A percentile compares a stretch with the other conserved stretches of the same genome.
Conservation (phyloP, 2,113 vertebrate genomes). For the Petaurus breviceps region DNA sequence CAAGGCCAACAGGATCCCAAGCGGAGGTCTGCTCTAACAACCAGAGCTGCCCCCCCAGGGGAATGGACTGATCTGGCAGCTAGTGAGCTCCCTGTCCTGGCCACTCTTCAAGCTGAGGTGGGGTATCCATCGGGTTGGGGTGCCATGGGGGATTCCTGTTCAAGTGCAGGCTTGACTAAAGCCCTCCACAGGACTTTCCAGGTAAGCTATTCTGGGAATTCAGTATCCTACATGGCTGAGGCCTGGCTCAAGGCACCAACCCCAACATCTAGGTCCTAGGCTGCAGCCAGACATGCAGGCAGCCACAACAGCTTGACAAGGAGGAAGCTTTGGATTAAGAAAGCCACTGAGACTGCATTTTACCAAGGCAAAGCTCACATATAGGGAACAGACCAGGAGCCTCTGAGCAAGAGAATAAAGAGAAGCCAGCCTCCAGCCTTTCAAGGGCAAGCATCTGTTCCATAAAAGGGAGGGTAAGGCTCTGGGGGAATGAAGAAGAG, state of each 20-base stretch:
- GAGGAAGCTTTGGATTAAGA: no score
- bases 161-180: no score
- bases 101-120: neutral
- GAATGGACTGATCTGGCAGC: neutral
- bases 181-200: no score
- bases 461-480: neutral
- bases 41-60: neutral
- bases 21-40: neutral
- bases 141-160: neutral
- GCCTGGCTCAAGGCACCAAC: no score
- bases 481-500: neutral
- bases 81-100: neutral
- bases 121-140: neutral
- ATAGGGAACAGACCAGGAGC: neutral
- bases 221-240: no score
- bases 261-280: no score
- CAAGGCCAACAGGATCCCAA: neutral
- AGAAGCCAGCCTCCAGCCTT: neutral
- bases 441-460: neutral
- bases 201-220: no score
- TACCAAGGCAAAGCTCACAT: neutral
- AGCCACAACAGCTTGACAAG: no score
- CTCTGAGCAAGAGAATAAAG: neutral
- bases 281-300: no score
- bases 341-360: no score